Evolutionary conservation across 2,888 invertebrate species (phyloP).

Genomic region (Diadegma fenestrale): DNA sequence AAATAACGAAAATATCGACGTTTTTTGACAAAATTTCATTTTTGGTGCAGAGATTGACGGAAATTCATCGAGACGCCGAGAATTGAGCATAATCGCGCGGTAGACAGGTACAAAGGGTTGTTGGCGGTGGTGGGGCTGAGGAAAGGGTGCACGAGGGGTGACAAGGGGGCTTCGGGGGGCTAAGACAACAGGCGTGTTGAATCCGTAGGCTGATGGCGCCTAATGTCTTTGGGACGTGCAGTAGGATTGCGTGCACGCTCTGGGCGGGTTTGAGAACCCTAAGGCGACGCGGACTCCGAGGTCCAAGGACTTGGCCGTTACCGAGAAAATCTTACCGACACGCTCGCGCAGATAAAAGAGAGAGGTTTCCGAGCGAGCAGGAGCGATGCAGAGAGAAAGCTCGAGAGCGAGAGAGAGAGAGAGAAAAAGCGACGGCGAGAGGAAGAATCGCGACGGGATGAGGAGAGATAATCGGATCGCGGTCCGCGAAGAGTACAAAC

Average conservation of each 20-base stretch:
- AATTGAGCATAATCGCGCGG: conserved; percentile 27
- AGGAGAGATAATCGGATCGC: conserved; percentile 69
- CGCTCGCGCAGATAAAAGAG: conserved; percentile 56
- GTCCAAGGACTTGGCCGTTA: conserved; percentile 82
- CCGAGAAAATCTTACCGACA: conserved; percentile 81
- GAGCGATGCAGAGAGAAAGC: conserved; percentile 15
- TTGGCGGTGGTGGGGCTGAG: conserved; percentile 5
- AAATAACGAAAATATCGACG: no score
- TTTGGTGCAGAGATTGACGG: no score
- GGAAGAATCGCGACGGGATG: conserved; percentile 62
- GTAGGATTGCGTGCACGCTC: conserved; percentile 82
- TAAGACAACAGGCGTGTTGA: conserved; percentile 60
- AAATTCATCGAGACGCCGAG: no score
- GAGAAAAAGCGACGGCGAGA: conserved; percentile 35
- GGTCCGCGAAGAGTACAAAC: conserved; percentile 60
- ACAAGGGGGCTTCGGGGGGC: conserved; percentile 22
- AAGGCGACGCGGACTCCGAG: conserved; percentile 79
- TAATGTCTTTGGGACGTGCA: conserved; percentile 80
- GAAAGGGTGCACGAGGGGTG: conserved; percentile 6
- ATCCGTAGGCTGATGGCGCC: conserved; percentile 69
- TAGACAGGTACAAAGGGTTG: conserved; percentile 22
- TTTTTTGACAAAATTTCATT: no score
- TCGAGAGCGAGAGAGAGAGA: conserved; percentile 11
- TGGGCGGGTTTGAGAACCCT: conserved; percentile 82
- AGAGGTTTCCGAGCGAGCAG: not conserved